These are phyloP conservation scores for Chrysaora quinquecirrha DNA, from an alignment of 30 jellyfish, hydroid and myxozoan species.

Conservation along the genomic window DNA sequence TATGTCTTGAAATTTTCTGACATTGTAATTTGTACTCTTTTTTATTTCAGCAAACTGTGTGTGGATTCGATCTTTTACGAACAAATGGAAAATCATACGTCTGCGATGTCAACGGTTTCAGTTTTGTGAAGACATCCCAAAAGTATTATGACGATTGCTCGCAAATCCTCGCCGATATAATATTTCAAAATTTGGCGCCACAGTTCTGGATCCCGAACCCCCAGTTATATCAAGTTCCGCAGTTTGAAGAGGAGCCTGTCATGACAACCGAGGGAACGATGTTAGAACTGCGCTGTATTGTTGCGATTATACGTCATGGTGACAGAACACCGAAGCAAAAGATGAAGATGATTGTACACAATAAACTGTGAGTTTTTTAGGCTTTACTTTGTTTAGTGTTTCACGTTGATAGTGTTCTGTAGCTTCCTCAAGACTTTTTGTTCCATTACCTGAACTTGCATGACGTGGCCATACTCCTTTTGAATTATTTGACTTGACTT, in stretches of 20 bases:
- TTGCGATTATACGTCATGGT: conserved; percentile 97
- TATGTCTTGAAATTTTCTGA: no score
- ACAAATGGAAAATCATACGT: conserved; percentile 93
- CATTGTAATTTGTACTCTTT: no score
- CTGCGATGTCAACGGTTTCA: conserved; percentile 99
- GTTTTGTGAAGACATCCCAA: conserved; percentile 97
- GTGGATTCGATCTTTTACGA: conserved; percentile 98
- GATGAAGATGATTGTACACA: conserved; percentile 97
- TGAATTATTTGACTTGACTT: no score
- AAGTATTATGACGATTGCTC: conserved; percentile 99
- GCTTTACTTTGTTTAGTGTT: no score
- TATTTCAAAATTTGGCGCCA: conserved; percentile 93
- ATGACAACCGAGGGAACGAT: conserved; percentile 79
- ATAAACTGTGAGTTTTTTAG: conserved; percentile 75
- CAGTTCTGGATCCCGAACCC: conserved; percentile 97
- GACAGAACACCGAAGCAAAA: conserved; percentile 99
- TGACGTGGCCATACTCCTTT: no score
- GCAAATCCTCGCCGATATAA: conserved; percentile 89
- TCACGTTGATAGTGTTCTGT: no score
- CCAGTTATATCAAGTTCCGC: conserved; percentile 56
- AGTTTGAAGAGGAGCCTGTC: conserved; percentile 81
- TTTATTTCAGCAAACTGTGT: conserved; percentile 94
- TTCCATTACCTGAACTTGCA: no score
- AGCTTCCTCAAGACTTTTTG: no score
- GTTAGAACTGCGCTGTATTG: conserved; percentile 97